A percentile compares a stretch with the other conserved stretches of the same genome.
Conservation (phyloP, 1,140 invertebrate species). For the Sitobion miscanthi region DNA sequence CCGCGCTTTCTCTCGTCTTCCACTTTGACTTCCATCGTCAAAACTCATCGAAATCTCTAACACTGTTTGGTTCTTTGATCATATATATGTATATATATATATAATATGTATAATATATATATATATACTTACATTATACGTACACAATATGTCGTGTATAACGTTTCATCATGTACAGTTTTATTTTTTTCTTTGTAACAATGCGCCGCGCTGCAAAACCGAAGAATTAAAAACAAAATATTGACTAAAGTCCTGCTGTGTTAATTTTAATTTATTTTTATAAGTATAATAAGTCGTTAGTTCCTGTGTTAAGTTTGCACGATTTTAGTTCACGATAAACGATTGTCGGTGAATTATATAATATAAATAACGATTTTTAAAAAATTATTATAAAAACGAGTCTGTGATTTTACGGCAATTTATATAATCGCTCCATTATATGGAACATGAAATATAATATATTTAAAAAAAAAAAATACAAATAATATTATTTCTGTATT, state of each 20-base stretch:
- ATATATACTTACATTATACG: not conserved
- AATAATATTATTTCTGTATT: not conserved
- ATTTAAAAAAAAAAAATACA: not conserved
- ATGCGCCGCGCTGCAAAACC: not conserved
- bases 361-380: conserved; percentile 46
- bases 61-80: not conserved
- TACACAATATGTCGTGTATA: not conserved
- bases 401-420: conserved; percentile 55
- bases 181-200: conserved; percentile 10
- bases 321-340: conserved; percentile 43
- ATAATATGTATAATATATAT: too few species aligned
- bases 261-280: conserved; percentile 48
- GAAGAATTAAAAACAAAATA: conserved; percentile 43
- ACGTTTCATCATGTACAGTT: not conserved
- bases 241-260: conserved; percentile 17
- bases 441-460: conserved; percentile 31
- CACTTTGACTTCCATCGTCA: not conserved
- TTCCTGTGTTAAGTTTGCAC: conserved; percentile 56
- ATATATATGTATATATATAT: not conserved
- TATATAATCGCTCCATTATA: conserved; percentile 44
- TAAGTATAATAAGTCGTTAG: conserved; percentile 49
- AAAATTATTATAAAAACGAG: conserved; percentile 55
- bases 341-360: conserved; percentile 35
- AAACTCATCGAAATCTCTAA: conserved; percentile 19
- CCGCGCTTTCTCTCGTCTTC: not conserved